Conservation (phyloP, 2,113 vertebrate genomes). For the Nothobranchius furzeri region DNA sequence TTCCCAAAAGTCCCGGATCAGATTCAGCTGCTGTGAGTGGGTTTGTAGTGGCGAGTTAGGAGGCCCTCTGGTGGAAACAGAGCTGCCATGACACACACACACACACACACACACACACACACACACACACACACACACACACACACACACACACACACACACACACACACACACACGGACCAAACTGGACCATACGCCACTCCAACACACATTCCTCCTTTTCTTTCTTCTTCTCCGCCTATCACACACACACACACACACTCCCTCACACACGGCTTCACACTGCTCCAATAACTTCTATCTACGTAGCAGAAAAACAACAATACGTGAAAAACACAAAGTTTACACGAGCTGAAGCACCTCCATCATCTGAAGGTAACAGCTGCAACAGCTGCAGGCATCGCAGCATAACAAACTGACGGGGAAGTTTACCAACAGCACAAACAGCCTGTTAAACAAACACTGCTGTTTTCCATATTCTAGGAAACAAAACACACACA, state of each 20-base stretch:
- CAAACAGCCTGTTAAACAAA: conserved; percentile 38
- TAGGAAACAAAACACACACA: conserved; percentile 8
- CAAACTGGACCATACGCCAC: conserved; percentile 34
- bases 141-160: no score
- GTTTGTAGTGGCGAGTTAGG: conserved; percentile 82
- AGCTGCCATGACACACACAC: conserved; percentile 56
- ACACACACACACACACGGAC: conserved; percentile 14
- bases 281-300: conserved; percentile 12
- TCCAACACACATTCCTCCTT: conserved; percentile 28
- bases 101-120: conserved; percentile 24
- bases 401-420: conserved; percentile 40
- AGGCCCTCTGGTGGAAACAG: conserved; percentile 96
- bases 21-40: conserved; percentile 43
- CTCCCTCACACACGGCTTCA: conserved; percentile 25
- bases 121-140: conserved; percentile 12
- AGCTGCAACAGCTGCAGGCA: conserved; percentile 39
- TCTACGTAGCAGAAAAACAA: conserved; percentile 5
- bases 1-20: conserved; percentile 48
- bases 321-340: conserved; percentile 12
- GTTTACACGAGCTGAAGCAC: conserved; percentile 24
- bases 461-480: conserved; percentile 9
- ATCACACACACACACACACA: conserved; percentile 3
- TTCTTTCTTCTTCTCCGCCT: not conserved
- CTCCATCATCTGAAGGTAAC: conserved; percentile 19
- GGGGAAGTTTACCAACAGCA: conserved; percentile 42